Conservation (phyloP, 2,888 invertebrate species). For the Dorcus parallelipipedus region DNA sequence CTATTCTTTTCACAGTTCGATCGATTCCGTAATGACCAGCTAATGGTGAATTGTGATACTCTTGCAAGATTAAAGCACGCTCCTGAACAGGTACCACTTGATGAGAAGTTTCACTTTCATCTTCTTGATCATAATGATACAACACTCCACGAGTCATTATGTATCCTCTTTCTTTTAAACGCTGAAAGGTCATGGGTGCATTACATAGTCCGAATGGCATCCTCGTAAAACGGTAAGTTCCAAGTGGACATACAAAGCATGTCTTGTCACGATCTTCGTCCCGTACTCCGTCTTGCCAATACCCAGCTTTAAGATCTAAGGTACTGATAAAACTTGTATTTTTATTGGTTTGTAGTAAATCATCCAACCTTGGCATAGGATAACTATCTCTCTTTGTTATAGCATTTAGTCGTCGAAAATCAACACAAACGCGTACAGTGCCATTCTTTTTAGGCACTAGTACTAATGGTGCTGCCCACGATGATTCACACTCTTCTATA, state of each 20-base stretch:
- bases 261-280: conserved; percentile 38
- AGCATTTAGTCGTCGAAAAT: too few species aligned
- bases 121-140: conserved; percentile 6
- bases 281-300: conserved; percentile 36
- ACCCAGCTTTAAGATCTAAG: conserved; percentile 38
- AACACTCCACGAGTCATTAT: neutral
- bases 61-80: conserved; percentile 14
- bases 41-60: conserved; percentile 25
- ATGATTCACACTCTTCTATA: too few species aligned
- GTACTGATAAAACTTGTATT: conserved; percentile 20
- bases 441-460: too few species aligned
- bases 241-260: conserved; percentile 32
- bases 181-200: neutral
- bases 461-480: conserved; percentile 35
- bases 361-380: too few species aligned
- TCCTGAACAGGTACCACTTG: conserved; percentile 23
- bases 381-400: too few species aligned
- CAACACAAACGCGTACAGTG: too few species aligned
- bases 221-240: conserved; percentile 6
- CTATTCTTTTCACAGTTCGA: conserved; percentile 23
- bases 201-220: conserved; percentile 22
- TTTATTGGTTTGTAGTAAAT: too few species aligned
- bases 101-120: conserved; percentile 29
- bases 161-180: neutral
- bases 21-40: conserved; percentile 33